Conservation (phyloP, 1,140 invertebrate genomes). For the Elysia chlorotica region DNA sequence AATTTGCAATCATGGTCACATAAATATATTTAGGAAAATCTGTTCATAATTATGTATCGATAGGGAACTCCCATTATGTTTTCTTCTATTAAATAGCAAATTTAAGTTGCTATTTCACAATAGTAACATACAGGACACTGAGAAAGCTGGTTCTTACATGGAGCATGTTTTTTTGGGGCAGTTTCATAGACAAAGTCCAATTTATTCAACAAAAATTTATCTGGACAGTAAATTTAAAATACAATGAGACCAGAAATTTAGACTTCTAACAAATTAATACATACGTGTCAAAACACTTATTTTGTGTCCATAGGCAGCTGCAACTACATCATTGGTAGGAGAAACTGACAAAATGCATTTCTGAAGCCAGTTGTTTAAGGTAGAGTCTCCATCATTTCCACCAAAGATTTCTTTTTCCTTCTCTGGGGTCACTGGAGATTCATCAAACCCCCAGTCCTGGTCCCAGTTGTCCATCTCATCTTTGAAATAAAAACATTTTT, state of each 20-base stretch:
- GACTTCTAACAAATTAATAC: constrained; percentile 51
- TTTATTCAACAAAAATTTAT: too few relatives aligned
- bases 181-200: too few relatives aligned
- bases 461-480: constrained; percentile 38
- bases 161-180: too few relatives aligned
- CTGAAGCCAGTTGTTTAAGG: constrained; percentile 74
- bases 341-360: constrained; percentile 75
- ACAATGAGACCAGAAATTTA: too few relatives aligned
- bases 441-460: constrained; percentile 53
- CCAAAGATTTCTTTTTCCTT: constrained; percentile 25
- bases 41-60: too few relatives aligned
- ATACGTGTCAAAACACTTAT: constrained; percentile 72
- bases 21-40: too few relatives aligned
- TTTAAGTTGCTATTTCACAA: too few relatives aligned
- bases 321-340: constrained; percentile 74
- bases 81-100: too few relatives aligned
- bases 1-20: too few relatives aligned
- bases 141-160: constrained; percentile 8
- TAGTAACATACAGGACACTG: neutral
- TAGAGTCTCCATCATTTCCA: constrained; percentile 29
- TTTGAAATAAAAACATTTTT: neutral
- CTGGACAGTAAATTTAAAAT: too few relatives aligned
- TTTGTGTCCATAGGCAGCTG: constrained; percentile 71
- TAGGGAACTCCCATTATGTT: too few relatives aligned
- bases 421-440: constrained; percentile 26